Base-by-base conservation (phyloP, 2,113 vertebrate species). In the Corvus hawaiiensis region DNA sequence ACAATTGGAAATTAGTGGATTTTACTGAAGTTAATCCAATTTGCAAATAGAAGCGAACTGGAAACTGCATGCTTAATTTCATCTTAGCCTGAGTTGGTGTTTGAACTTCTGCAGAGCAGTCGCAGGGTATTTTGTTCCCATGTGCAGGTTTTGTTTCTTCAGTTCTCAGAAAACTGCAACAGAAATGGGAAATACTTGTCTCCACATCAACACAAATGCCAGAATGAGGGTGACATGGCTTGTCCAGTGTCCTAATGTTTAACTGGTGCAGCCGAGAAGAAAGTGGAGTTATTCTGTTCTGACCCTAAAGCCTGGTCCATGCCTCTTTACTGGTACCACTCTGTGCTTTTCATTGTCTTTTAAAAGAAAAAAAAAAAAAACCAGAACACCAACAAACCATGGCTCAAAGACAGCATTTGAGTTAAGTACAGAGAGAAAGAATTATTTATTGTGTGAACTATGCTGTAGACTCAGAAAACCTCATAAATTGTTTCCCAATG, bases 401-500 rank as follows among this genome's bases (percentile, higher is more conserved):
- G 51, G 7, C 72, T 96, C 20, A 44, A 52, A 90, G 72, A 48
- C 33, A 72, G 37, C 74, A 44, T 9, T 39, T 49, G 58, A 72
- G 30, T 46, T 90, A 90, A 84, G 46, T 51, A 74, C n/a, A 71
- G 28, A 78, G 11, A 24, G 39, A 80, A 84, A 67, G 26, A 78
- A 32, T 2, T 4, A 86, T 84, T 95, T 93, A 79, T 74, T 83
- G 9, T 81, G 64, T 79, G 86, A 87, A 86, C 73, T 89, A 16
- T 37, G 44, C 43, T 85, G 43, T 69, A 62, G 30, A 64, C 61
- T 86, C 44, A 43, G 69, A 88, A 95, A 94, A 94, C 28, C 82
- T 94, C 90, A 68, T 72, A 74, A 97, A 87, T 94, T 76, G 10
- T 78, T 93, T 92, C 75, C 68, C 66, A 69, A 49, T 66, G 77